Evolutionary conservation across 2,113 vertebrate genomes (phyloP).

Genomic region (Hippolais icterina): DNA sequence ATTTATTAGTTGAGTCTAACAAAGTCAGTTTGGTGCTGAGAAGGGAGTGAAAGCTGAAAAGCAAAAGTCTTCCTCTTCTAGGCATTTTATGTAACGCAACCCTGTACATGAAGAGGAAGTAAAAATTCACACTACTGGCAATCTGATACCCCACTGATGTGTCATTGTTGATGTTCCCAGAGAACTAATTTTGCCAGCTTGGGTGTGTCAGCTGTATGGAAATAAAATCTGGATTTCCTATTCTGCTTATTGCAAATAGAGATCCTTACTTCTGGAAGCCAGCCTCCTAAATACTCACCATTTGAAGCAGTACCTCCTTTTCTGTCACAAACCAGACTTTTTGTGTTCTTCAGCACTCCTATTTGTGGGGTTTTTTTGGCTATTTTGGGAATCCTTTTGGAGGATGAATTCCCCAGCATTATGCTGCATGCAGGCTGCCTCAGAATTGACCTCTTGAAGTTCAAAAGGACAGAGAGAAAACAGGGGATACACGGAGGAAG

Average conservation of each 20-base stretch:
- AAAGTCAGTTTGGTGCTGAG: background rate
- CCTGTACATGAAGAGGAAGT: background rate
- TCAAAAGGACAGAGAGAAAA: background rate
- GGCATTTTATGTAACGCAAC: background rate
- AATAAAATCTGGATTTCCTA: background rate
- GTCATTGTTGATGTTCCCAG: background rate
- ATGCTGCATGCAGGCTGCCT: accelerated
- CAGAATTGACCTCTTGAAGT: background rate
- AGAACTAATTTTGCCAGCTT: background rate
- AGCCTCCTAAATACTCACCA: background rate
- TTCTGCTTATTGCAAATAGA: background rate
- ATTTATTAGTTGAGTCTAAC: background rate
- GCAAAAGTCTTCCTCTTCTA: background rate
- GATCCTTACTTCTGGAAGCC: background rate
- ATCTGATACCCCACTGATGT: background rate
- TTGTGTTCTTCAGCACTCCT: background rate
- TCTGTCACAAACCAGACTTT: background rate
- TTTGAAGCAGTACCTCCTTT: background rate
- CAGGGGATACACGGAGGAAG: accelerated
- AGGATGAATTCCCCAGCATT: background rate
- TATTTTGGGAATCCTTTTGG: background rate
- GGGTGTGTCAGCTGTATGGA: background rate
- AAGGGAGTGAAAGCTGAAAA: background rate
- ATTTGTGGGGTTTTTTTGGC: background rate
- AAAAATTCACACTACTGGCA: background rate